Base-by-base conservation (phyloP, 1,140 invertebrate genomes). In the Cecropterus lyciades region DNA sequence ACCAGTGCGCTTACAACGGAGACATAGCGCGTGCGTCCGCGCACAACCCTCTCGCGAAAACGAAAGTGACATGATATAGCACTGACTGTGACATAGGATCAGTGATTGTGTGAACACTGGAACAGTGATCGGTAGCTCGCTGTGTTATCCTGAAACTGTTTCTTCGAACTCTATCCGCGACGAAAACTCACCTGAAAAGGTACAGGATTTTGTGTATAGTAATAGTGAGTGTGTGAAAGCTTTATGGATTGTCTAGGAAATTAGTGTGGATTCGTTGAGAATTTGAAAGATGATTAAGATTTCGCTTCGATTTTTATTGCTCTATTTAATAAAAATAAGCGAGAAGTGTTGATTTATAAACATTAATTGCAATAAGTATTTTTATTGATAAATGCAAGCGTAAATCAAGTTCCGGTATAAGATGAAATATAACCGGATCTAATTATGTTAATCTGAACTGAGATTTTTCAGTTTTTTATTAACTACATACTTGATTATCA, bases 71-170 rank as follows among this genome's bases (percentile, higher is more conserved):
- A 59, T 66, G 51, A 70, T 70, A 69, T 63, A 46, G 56, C 63
- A 69, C 62, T 77, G 75, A 87, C 83, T 85, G 85, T 85, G 83
- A 75, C 72, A 73, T 49, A 63, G 67, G 56, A 69, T 70, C 66
- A 77, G 84, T 89, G 85, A 75, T 82, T 82, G 77, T 88, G 83
- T 86, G 81, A 79, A 82, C 76, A 83, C 79, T 83, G 75, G 79
- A 87, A 85, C 86, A 85, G 87, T 87, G 84, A 82, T 84, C 68
- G 84, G 79, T 85, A 85, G 85, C 85, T 77, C 70, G 71, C 79
- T 76, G 75, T 84, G 84, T 87, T 87, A 87, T 87, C 84, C 88
- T 87, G 84, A 85, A 86, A 84, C 86, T 85, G 84, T 85, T 83
- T 77, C 83, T 74, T 68, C 81, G 20, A 56, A 55, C 64, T 63